A percentile compares a stretch with the other conserved stretches of the same genome.
phyloP scores from a whole-genome alignment of 2,888 invertebrate genomes.

The Euproctis similis region DNA sequence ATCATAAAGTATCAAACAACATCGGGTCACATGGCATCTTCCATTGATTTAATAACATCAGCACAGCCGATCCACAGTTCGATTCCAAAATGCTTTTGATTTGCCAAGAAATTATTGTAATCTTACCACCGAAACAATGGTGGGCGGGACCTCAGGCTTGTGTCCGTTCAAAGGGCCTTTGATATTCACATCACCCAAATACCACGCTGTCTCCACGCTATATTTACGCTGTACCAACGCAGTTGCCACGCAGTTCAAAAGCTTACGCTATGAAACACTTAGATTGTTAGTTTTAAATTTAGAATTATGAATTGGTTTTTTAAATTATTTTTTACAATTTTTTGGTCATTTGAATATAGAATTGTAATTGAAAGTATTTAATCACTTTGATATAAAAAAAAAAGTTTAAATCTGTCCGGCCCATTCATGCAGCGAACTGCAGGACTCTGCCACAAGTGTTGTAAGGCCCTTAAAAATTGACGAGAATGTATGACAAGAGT shows the following conservation, averaged over 20 bases:
- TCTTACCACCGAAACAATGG: conserved; percentile 66
- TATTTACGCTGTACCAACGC: conserved; percentile 14
- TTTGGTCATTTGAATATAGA: no score
- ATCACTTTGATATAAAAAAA: no score
- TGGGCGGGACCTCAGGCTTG: conserved; percentile 38
- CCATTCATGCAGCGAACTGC: no score
- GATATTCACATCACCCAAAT: conserved; percentile 13
- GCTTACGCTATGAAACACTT: no score
- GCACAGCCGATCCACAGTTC: conserved; percentile 54
- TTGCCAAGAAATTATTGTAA: conserved; percentile 69
- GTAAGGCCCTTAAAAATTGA: no score
- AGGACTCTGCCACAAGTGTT: no score
- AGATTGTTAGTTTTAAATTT: no score
- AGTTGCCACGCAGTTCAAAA: conserved; percentile 13
- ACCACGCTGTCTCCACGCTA: conserved; percentile 11
- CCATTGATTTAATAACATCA: conserved; percentile 61
- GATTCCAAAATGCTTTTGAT: conserved; percentile 70
- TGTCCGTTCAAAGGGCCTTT: conserved; percentile 26
- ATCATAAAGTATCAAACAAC: neutral
- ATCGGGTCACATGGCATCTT: neutral
- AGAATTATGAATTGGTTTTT: no score
- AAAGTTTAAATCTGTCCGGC: no score
- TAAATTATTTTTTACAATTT: no score
- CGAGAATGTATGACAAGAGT: no score
- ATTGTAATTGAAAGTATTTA: no score